Base-by-base conservation (phyloP, 2,113 vertebrate species). In the Sylvia atricapilla region DNA sequence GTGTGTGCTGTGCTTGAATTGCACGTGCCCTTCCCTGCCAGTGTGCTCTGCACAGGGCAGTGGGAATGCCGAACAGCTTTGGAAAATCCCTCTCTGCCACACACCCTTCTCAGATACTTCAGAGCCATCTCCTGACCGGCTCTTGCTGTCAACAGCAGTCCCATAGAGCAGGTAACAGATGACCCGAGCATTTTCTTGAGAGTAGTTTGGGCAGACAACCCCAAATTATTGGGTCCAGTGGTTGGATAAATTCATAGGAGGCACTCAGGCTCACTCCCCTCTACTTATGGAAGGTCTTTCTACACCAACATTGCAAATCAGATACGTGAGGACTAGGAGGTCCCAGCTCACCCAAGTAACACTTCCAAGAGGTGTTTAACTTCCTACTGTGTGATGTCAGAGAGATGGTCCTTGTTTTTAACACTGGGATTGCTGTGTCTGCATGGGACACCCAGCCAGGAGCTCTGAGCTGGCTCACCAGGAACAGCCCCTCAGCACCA, bases 31-130 rank as follows among this genome's bases (percentile, higher is more conserved):
- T 23, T 50, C 35, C 59, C 63, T 46, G 47, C 46, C 56, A 44
- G 23, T 0, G 3, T 7, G 18, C 27, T 24, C 43, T 17, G 46
- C 66, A 41, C 31, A 6, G 7, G 4, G 10, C 2, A 9, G 20
- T 10, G 55, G 46, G 56, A 43, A 23, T 19, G 19, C 19, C 49
- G 39, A 41, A 58, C 8, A 82, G n/a, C 70, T 58, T 63, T 59
- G 70, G 81, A 43, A 72, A 47, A 41, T n/a, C 43, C 50, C 30
- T 46, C 49, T 66, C 79, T 50, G 13, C 13, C 33, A 46, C 15
- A 33, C 8, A 0, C 15, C n/a, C 41, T 17, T 69, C 49, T 27
- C 12, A 9, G 24, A 23, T 37, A 31, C 49, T 50, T 74, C 37
- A 37, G 63, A 62, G 22, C 10, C 39, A 27, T 22, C 31, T 7